Base-by-base conservation (phyloP, 2,888 invertebrate species). In the Drosophila limbata region DNA sequence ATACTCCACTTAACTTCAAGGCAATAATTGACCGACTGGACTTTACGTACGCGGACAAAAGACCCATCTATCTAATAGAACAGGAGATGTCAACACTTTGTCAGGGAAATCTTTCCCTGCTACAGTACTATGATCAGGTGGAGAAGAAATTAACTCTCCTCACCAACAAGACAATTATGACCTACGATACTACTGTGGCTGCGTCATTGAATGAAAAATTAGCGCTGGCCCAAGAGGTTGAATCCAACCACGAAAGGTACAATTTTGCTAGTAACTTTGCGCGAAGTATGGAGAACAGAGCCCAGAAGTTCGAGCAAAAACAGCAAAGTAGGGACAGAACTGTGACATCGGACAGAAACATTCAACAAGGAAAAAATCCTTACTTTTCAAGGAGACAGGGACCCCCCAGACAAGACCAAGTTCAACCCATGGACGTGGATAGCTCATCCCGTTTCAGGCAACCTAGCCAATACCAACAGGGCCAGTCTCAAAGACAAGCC, bases 161-260 rank as follows among this genome's bases (percentile, higher is more conserved):
- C 2, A 62, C 15, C 2, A 53, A 62, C 13, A 53, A 53, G n/a
- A 53, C 47, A 4, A 45, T 40, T 2, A 53, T 62, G 62, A 40
- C 53, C 1, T 21, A 62, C 25, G 47, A 62, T 15, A 31, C n/a
- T 2, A 21, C 44, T 9, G 10, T 39, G 2, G 52, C 52, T 13
- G 13, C 28, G 2, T 31, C 33, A 21, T 8, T 50, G 0, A 59
- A 50, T 25, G 25, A 60, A 37, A 51, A 51, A 42, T n/a, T 28
- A 19, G 55, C 42, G 9, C 19, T 55, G 8, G 33, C 44, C 11
- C 55, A 55, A 44, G 33, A 44, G 13, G 13, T 47, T 21, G 37
- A 45, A 10, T 19, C 56, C 4, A 45, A 25, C 4, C 56, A 45
- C 6, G 44, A 44, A n/a, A 17, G 55, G 9, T 45, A 15, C 5